Evolutionary conservation across 1,140 invertebrate species (phyloP).

Genomic region (Heliothis subflexa): DNA sequence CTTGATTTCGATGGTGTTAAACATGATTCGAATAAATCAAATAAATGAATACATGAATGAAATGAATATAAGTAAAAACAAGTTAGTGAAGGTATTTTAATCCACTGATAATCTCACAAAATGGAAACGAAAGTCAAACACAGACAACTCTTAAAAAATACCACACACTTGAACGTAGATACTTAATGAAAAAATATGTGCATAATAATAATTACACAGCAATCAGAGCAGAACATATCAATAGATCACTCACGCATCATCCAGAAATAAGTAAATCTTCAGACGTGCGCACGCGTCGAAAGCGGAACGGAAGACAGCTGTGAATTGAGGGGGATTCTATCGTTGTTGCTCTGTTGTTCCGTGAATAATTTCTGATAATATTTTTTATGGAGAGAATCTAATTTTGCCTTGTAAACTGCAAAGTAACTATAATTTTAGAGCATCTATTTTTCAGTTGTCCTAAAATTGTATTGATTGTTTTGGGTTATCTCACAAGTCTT

Average conservation of each 20-base stretch:
- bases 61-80: too few species aligned
- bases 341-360: background rate
- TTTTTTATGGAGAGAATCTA: background rate
- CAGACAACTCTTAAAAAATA: background rate
- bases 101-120: background rate
- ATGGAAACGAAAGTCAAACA: background rate
- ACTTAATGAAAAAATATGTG: background rate
- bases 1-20: too few species aligned
- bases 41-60: too few species aligned
- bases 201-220: background rate
- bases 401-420: too few species aligned
- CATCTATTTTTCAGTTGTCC: too few species aligned
- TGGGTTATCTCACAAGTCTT: too few species aligned
- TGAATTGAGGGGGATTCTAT: background rate
- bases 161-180: background rate
- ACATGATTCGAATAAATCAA: too few species aligned
- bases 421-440: too few species aligned
- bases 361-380: conserved; percentile 2
- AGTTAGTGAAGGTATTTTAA: too few species aligned
- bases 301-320: conserved; percentile 30
- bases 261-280: conserved; percentile 13
- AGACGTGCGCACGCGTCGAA: background rate
- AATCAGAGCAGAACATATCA: conserved; percentile 25
- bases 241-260: background rate
- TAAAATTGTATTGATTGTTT: too few species aligned